These are phyloP conservation scores for Periophthalmodon schlosseri DNA, from an alignment of 2,113 vertebrate species.

Conservation along the genomic window DNA sequence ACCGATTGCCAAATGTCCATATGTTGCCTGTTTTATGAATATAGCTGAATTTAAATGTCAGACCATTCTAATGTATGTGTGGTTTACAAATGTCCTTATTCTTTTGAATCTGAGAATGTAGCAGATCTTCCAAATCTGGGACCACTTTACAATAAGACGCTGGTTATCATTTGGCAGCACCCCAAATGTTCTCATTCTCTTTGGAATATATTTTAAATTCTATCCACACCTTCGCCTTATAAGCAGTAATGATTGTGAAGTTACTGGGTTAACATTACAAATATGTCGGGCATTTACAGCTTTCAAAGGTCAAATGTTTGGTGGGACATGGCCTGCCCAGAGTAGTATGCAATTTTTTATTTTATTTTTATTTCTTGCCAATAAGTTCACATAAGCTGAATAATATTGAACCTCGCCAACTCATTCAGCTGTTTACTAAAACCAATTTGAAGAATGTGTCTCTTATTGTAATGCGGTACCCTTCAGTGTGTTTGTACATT, in stretches of 20 bases:
- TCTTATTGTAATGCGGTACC: background rate
- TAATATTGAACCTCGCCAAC: background rate
- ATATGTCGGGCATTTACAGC: background rate
- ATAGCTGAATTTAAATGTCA: background rate
- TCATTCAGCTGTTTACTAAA: background rate
- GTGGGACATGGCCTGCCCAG: background rate
- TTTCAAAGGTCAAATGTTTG: background rate
- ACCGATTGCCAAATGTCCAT: constrained; percentile 2
- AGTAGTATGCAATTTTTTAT: background rate
- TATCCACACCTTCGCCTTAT: too few relatives aligned
- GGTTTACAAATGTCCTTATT: background rate
- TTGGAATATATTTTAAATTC: background rate
- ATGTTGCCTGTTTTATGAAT: constrained; percentile 3
- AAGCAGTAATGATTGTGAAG: background rate
- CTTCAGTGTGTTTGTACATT: background rate
- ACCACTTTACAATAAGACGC: constrained; percentile 7
- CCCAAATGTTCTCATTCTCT: too few relatives aligned
- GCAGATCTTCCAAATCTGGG: constrained; percentile 8
- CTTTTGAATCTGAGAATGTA: constrained; percentile 8
- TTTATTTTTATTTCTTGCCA: too few relatives aligned
- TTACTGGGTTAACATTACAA: background rate
- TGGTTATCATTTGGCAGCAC: too few relatives aligned
- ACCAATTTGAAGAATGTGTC: background rate
- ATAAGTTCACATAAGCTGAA: too few relatives aligned
- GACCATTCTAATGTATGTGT: background rate